Base-by-base conservation (phyloP, 2,888 invertebrate species). In the Phengaris alcon region DNA sequence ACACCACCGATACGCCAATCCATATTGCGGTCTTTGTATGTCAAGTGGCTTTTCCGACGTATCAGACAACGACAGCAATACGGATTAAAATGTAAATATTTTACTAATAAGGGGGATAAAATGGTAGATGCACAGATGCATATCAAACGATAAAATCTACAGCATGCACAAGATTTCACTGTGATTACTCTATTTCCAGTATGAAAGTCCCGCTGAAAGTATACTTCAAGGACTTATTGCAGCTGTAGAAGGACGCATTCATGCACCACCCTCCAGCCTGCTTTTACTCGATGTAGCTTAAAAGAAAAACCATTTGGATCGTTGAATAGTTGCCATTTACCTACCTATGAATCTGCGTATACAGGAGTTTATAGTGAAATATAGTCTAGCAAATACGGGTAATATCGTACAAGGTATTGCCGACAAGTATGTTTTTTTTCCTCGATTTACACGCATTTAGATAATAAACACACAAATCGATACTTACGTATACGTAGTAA, bases 291-390 rank as follows among this genome's bases (percentile, higher is more conserved):
- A 52, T 22, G 72, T 52, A 22, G 52, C 72, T 46, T n/a, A 51
- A 15, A 51, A 72, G 72, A 15, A 69, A 64, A 48, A 13, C 52
- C 54, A 54, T 54, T 72, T 54, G 35, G n/a, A 7, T 13, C 44
- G 54, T 35, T 51, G 22, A 72, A 72, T 52, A 44, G 54, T 52
- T 22, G 52, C 70, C 70, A 69, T 69, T 70, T 70, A 70, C 48
- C 22, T 70, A 44, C 48, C 22, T 70, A 44, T 15, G 70, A 51
- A 15, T 9, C 35, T 64, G 35, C 64, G 6, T 35, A 13, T 64
- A 64, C 12, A 44, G 6, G 64, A 59, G 15, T 64, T 64, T 13
- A 35, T 3, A 64, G 35, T 13, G 35, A 44, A 64, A 35, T 64
- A 64, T 35, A 64, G 12, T 64, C 35, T 12, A 12, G 57, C 35